Percentiles rank a stretch among this genome's conserved stretches.
These are phyloP conservation scores for Leptocoma aspasia DNA, from an alignment of 2,113 vertebrate species.

Conservation along the genomic window DNA sequence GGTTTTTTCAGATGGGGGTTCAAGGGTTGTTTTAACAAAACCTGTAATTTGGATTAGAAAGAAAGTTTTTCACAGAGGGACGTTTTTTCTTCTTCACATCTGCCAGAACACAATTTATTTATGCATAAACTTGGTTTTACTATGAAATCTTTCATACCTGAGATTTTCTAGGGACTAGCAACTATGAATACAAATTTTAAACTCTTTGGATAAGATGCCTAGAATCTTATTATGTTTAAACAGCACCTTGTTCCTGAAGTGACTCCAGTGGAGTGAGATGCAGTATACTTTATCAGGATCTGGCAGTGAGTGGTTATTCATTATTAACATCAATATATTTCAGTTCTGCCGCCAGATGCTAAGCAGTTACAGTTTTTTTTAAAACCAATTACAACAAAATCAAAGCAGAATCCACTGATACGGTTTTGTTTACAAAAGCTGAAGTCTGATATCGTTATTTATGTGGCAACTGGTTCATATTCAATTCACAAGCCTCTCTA, in stretches of 20 bases:
- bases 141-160: background rate
- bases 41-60: background rate
- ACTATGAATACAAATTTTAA: background rate
- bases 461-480: background rate
- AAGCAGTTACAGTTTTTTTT: slow-evolving; percentile 9
- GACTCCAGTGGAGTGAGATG: background rate
- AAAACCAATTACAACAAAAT: slow-evolving; percentile 21
- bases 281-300: background rate
- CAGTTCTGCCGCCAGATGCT: background rate
- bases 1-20: background rate
- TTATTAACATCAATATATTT: slow-evolving; percentile 11
- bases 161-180: background rate
- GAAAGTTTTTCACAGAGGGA: background rate
- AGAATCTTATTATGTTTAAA: background rate
- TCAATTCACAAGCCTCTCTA: background rate
- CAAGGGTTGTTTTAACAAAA: background rate
- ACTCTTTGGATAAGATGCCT: background rate
- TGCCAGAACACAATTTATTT: background rate
- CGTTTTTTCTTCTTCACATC: background rate
- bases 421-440: slow-evolving; percentile 17
- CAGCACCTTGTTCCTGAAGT: background rate
- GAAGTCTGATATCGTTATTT: background rate
- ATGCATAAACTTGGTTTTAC: background rate
- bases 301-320: background rate
- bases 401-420: background rate